Base-by-base conservation (phyloP, 2,888 invertebrate genomes). In the Dioctria linearis region DNA sequence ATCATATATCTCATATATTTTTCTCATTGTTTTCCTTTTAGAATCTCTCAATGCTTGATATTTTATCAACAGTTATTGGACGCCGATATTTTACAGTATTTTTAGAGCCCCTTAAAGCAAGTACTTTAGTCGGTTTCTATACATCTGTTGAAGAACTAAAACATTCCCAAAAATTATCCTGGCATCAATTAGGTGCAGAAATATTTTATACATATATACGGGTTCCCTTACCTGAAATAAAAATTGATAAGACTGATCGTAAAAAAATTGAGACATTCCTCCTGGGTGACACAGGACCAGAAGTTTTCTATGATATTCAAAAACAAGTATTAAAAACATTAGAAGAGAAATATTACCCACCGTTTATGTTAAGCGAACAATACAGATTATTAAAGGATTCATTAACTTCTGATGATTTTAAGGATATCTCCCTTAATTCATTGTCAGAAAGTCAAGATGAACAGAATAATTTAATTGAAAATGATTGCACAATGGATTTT, bases 171-270 rank as follows among this genome's bases (percentile, higher is more conserved):
- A 91, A 94, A 84, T 93, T 93, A 82, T 92, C 92, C 83, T 94
- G 94, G 92, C 96, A 97, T 88, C 95, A 96, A 85, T 89, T 96
- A 43, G 97, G 95, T 8, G 95, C 95, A n/a, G 96, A 97, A 88
- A 95, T 97, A 85, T 97, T 95, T 89, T 96, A 96, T 86, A 95
- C 95, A 3, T 96, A 95, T 85, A 95, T 97, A 82, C 91, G 95
- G 83, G 95, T 94, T 73, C 94, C 95, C 2, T 93, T 93, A 82
- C 94, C 95, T 0, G 94, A 94, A 86, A 93, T 96, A 82, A 94
- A 95, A 90, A 93, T 95, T 63, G 95, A 95, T 86, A 96, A 92
- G 90, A 92, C 92, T 75, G 93, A 93, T 5, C 91, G 95, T 79
- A 96, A 96, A 87, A 91, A 94, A 83, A 96, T 97, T 93, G 97